Percentiles rank a stretch among this genome's conserved stretches.
These are phyloP conservation scores for Xenotilapia leptura DNA, from an alignment of 2,113 vertebrate genomes.

Conservation along the genomic window DNA sequence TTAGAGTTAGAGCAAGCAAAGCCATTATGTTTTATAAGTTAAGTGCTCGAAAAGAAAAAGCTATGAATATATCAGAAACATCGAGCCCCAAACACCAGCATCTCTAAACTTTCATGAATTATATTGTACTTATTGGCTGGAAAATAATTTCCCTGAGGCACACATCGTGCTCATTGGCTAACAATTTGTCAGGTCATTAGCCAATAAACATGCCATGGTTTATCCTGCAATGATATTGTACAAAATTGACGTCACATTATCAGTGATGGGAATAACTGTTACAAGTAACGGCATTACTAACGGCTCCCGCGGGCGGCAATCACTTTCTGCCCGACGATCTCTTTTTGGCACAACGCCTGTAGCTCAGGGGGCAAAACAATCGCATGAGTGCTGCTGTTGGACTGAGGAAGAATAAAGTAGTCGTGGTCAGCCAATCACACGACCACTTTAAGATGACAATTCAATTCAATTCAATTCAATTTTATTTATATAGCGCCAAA, in stretches of 20 bases:
- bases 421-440: not conserved
- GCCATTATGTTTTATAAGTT: not conserved
- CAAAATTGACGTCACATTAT: not conserved
- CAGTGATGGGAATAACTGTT: not conserved
- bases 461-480: no score
- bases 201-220: not conserved
- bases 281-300: not conserved
- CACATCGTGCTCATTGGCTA: not conserved
- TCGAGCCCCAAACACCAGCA: not conserved
- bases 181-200: not conserved
- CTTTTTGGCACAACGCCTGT: not conserved
- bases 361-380: no score
- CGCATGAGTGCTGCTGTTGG: not conserved
- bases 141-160: not conserved
- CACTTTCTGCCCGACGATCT: not conserved
- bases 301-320: rapidly evolving
- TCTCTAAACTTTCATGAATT: no score
- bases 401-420: no score
- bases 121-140: not conserved
- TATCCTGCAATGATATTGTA: not conserved
- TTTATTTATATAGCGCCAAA: no score
- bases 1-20: not conserved
- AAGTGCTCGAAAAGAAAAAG: not conserved
- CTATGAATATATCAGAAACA: not conserved
- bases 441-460: not conserved